Base-by-base conservation (phyloP, 2,797 vertebrate species). In the Allobates femoralis region DNA sequence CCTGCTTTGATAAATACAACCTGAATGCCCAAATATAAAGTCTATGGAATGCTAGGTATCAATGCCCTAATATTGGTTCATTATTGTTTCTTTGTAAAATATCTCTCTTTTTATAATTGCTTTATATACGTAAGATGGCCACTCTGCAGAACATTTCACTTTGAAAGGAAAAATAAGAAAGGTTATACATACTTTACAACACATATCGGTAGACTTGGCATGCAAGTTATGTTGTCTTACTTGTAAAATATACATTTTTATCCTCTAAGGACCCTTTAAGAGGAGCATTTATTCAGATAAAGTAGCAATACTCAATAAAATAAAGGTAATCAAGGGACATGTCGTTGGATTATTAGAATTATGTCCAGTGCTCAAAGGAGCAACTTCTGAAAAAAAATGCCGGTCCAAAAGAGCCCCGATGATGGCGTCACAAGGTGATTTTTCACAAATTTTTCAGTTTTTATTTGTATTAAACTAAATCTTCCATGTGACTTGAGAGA, bases 11-110 rank as follows among this genome's bases (percentile, higher is more conserved):
- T 88, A 88, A 88, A 88, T 75, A 84, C 62, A 53, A 73, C 79
- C 34, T 76, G 80, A 88, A 88, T 88, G 87, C 87, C 87, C 87
- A 50, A 75, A 85, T 26, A 88, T 80, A 83, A 64, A 55, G 37
- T 84, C 78, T 81, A 77, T 78, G 55, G 50, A 88, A 88, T 88
- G 58, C 53, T 67, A 77, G 66, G 50, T 81, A 81, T 80, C 79
- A 81, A 88, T 88, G 87, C 87, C 87, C 78, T 67, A 55, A 32
- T 64, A 79, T 53, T 75, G 14, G 56, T 84, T 28, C 32, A 55
- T 81, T 85, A 69, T 50, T 84, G 69, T 66, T 66, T 32, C 62
- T 67, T 64, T 77, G 81, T 88, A 81, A 84, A 86, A 77, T 81
- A 84, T 85, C 34, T 87, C n/a, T 86, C 32, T 81, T 21, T 83